phyloP scores from a whole-genome alignment of 2,113 vertebrate species.

The Saguinus imperator region DNA sequence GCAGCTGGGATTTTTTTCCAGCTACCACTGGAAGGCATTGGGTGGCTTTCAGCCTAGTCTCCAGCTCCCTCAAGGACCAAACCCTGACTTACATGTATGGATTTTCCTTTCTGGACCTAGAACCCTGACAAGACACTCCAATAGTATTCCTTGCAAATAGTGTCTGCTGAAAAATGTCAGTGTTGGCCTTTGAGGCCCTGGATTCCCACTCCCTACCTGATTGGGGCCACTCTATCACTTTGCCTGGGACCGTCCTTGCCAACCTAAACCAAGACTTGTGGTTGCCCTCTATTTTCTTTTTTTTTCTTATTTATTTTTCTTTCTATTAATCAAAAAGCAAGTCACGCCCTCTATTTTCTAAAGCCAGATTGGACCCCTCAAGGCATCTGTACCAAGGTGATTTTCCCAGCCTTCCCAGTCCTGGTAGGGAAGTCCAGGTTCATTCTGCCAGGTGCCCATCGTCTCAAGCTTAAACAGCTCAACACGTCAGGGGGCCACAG shows the following conservation, averaged over 20 bases:
- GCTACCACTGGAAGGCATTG: neutral
- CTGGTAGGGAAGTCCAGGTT: neutral
- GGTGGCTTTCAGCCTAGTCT: neutral
- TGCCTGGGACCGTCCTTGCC: neutral
- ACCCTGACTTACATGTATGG: neutral
- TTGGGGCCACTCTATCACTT: neutral
- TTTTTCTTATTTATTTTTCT: too few relatives aligned
- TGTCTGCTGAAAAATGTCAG: neutral
- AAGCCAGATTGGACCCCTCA: neutral
- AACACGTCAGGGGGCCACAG: neutral
- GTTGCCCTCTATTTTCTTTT: neutral
- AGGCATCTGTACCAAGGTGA: neutral
- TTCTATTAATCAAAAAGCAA: too few relatives aligned
- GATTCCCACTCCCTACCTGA: neutral
- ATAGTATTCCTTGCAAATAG: neutral
- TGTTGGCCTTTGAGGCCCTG: neutral
- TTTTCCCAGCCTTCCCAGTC: neutral
- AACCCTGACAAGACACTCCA: neutral
- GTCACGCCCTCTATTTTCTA: neutral
- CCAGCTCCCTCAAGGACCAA: neutral
- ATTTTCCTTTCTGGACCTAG: conserved; percentile 16
- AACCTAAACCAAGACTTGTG: neutral
- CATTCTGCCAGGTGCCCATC: neutral
- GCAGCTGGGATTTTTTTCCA: neutral
- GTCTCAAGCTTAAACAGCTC: neutral